Evolutionary conservation across 2,797 vertebrate species (phyloP), one percentile per base, ranked within the genome.

Genomic region (Pangasius macronema): DNA sequence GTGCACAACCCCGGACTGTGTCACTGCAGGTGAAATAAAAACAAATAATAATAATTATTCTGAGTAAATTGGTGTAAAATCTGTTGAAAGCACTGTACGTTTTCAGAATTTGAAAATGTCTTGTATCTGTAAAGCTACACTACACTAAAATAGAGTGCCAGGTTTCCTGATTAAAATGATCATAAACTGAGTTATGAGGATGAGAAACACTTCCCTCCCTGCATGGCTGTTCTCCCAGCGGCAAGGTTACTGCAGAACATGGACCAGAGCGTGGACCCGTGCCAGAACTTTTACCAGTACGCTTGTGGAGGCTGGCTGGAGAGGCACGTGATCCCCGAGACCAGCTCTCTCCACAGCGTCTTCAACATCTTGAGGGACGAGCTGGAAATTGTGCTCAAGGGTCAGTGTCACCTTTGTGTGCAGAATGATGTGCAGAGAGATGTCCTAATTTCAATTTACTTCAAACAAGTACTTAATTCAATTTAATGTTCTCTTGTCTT

Each of bases 351-450:
- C 2, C 97, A 99, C 95, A 99, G 97, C 46, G 95, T 99, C 92
- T 99, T 99, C 63, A 98, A 99, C 95, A 97, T 97, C 93, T 95
- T 99, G 46, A 95, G 97, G 13, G 97, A 99, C 1, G 96, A 99
- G 91, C 95, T 99, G 93, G 98, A 99, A 94, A 97, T 98, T 89
- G 94, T 98, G 90, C 97, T 99, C 46, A 99, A 99, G 96, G 97
- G 98, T 98, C 94, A 94, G 94, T 70, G 22, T 20, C 55, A 57
- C 22, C 39, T 76, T 49, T 36, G 49, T 36, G n/a, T 79, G 27
- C 5, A 2, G 68, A 72, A 20, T 72, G 16, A 39, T 55, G 49
- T 76, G 49, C 53, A 1, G 14, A n/a, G 27, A 8, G 24, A 46
- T 6, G 1, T 14, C 18, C 63, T n/a, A 39, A 42, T 59, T 46